These are phyloP conservation scores for Periophthalmodon schlosseri DNA, from an alignment of 2,113 vertebrate species.

Conservation along the genomic window DNA sequence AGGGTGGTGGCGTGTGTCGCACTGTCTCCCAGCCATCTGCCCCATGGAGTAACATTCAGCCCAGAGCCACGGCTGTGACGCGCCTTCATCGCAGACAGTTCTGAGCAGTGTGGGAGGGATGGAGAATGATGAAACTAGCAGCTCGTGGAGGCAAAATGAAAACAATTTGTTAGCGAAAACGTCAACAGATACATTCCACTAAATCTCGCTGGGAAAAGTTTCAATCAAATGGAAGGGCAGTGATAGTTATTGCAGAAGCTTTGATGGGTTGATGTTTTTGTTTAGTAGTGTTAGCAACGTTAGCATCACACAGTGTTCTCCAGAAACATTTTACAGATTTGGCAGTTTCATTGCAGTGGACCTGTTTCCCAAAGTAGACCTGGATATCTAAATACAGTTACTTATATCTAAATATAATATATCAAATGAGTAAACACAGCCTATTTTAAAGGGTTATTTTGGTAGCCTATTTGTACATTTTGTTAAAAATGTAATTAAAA, in stretches of 20 bases:
- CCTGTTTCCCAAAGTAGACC: slow-evolving; percentile 1
- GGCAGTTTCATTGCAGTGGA: background rate
- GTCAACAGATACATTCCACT: slow-evolving; percentile 52
- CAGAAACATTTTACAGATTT: background rate
- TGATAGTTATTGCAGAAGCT: slow-evolving; percentile 6
- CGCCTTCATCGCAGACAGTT: slow-evolving; percentile 38
- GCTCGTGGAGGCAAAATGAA: slow-evolving; percentile 39
- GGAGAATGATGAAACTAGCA: slow-evolving; percentile 42
- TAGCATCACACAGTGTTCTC: background rate
- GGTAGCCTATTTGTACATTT: too few species aligned
- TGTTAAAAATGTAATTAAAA: too few species aligned
- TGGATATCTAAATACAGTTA: background rate
- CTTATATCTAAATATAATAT: too few species aligned
- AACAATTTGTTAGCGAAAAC: slow-evolving; percentile 39
- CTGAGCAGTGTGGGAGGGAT: slow-evolving; percentile 42
- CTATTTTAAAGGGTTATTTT: too few species aligned
- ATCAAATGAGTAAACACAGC: too few species aligned
- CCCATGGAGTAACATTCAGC: slow-evolving; percentile 50
- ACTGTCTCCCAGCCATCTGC: slow-evolving; percentile 37
- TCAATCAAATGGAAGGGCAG: slow-evolving; percentile 24
- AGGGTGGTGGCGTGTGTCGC: slow-evolving; percentile 8
- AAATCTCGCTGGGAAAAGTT: slow-evolving; percentile 36
- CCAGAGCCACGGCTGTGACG: slow-evolving; percentile 35
- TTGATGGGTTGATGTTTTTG: background rate
- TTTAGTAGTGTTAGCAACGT: background rate